Evolutionary conservation across 2,797 vertebrate genomes (phyloP).

Genomic region (Prionace glauca): DNA sequence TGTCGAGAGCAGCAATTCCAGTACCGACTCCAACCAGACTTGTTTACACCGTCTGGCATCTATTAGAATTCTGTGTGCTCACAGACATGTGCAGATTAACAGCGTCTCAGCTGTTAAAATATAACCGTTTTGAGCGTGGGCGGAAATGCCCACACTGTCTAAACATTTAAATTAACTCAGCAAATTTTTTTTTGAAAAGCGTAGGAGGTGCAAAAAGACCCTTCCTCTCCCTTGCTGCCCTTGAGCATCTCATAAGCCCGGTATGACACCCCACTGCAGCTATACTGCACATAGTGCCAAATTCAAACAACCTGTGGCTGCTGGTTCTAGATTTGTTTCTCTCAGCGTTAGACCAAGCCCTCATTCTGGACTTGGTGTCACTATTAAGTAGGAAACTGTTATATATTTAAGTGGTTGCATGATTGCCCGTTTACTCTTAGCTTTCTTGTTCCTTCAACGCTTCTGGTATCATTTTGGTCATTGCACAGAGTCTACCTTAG

Average conservation of each 20-base stretch:
- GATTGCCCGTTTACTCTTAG: neutral
- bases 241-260: neutral
- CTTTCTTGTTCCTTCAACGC: neutral
- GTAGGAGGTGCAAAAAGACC: conserved; percentile 30
- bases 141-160: neutral
- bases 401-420: neutral
- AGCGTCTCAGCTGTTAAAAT: conserved; percentile 29
- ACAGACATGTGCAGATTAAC: neutral
- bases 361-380: neutral
- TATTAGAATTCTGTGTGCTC: conserved; percentile 28
- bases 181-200: neutral
- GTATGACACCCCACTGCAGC: neutral
- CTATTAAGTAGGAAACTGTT: neutral
- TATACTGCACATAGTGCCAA: neutral
- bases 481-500: neutral
- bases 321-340: neutral
- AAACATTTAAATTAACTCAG: conserved; percentile 27
- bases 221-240: neutral
- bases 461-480: neutral
- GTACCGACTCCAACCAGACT: neutral
- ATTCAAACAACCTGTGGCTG: neutral
- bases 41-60: conserved; percentile 10
- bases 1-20: neutral
- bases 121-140: conserved; percentile 24
- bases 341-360: neutral